A percentile compares a stretch with the other conserved stretches of the same genome.
These are phyloP conservation scores for Raphicerus campestris DNA, from an alignment of 2,113 vertebrate genomes.

Conservation along the genomic window DNA sequence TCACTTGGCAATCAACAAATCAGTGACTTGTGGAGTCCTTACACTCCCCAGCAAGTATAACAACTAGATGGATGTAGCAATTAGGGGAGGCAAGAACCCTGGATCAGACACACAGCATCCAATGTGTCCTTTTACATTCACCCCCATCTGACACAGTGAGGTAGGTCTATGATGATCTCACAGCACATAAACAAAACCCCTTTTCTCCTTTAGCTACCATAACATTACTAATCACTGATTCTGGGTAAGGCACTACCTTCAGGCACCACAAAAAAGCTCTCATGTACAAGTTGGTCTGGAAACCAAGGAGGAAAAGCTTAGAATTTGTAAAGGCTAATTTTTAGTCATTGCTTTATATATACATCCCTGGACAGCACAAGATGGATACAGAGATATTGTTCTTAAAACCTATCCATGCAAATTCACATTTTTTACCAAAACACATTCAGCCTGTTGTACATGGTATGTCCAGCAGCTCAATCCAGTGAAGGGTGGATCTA, in stretches of 20 bases:
- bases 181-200: conserved; percentile 33
- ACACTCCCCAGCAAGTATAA: background rate
- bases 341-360: background rate
- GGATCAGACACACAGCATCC: conserved; percentile 43
- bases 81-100: background rate
- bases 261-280: background rate
- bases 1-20: background rate
- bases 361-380: background rate
- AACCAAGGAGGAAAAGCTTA: background rate
- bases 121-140: conserved; percentile 77
- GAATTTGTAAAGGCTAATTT: background rate
- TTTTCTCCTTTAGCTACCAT: conserved; percentile 45
- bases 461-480: background rate
- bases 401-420: background rate
- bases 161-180: conserved; percentile 65
- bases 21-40: conserved; percentile 24
- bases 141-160: conserved; percentile 75
- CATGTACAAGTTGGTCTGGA: background rate
- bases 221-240: conserved; percentile 26
- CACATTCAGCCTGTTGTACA: background rate
- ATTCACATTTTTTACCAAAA: background rate
- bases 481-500: background rate
- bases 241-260: background rate
- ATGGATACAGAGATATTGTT: background rate
- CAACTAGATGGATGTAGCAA: conserved; percentile 33